These are phyloP conservation scores for Polypedilum vanderplanki DNA, from an alignment of 1,140 invertebrate genomes.

Conservation along the genomic window DNA sequence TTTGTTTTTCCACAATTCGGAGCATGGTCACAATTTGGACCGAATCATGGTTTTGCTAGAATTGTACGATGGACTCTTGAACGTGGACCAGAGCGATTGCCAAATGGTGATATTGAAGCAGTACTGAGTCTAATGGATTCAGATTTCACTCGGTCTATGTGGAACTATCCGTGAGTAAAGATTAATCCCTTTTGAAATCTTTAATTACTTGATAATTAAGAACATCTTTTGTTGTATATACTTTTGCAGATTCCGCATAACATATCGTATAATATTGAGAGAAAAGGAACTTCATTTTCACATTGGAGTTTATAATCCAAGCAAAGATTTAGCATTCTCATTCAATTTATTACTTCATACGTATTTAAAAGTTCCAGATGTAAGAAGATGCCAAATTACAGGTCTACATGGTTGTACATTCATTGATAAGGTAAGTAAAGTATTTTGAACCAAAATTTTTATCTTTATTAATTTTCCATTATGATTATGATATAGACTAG, in stretches of 20 bases:
- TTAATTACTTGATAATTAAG: conserved; percentile 2
- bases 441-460: conserved; percentile 12
- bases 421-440: conserved; percentile 74
- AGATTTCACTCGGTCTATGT: conserved; percentile 86
- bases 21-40: conserved; percentile 76
- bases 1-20: conserved; percentile 96
- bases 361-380: conserved; percentile 92
- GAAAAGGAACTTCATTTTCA: conserved; percentile 90
- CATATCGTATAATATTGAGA: conserved; percentile 77
- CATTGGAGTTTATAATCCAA: conserved; percentile 84
- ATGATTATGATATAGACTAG: conserved; percentile 53
- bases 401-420: conserved; percentile 87
- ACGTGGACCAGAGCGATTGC: conserved; percentile 74
- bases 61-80: conserved; percentile 85
- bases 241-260: conserved; percentile 65
- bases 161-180: conserved; percentile 75
- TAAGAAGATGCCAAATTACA: conserved; percentile 80
- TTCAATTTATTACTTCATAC: conserved; percentile 91
- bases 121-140: conserved; percentile 86
- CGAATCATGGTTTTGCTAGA: conserved; percentile 90
- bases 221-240: conserved; percentile 19
- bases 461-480: neutral
- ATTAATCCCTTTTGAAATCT: neutral
- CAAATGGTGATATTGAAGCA: conserved; percentile 83
- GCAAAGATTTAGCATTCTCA: conserved; percentile 81